Conservation (phyloP, 2,888 invertebrate genomes). For the Phrixothrix hirtus region DNA sequence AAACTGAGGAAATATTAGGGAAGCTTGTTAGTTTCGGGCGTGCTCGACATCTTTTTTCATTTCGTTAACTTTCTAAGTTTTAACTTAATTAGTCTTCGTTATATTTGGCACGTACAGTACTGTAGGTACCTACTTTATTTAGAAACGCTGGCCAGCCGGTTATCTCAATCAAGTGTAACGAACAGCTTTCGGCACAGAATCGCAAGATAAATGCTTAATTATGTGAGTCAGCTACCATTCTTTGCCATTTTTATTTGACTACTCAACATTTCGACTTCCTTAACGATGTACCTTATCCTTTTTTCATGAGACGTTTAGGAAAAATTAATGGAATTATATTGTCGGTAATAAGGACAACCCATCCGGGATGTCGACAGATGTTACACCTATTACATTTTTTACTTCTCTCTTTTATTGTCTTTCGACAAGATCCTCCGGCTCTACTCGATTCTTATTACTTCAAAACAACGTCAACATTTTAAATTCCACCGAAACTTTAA, state of each 20-base stretch:
- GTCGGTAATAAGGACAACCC: neutral
- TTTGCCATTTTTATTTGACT: neutral
- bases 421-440: neutral
- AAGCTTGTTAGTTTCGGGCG: neutral
- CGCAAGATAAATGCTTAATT: constrained; percentile 47
- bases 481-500: neutral
- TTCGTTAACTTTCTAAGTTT: constrained; percentile 9
- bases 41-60: constrained; percentile 7
- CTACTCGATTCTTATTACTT: neutral
- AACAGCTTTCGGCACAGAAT: constrained; percentile 40
- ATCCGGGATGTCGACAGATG: neutral
- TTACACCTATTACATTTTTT: neutral
- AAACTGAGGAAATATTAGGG: neutral
- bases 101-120: constrained; percentile 15
- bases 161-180: constrained; percentile 43
- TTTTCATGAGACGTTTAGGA: neutral
- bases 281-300: neutral
- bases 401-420: neutral
- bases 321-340: neutral
- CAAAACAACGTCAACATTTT: neutral
- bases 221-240: constrained; percentile 33
- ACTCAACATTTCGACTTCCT: neutral
- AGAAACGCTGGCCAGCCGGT: constrained; percentile 29
- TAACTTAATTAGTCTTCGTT: constrained; percentile 25
- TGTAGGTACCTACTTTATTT: neutral